These are phyloP conservation scores for Coenobita brevimanus DNA, from an alignment of 1,140 invertebrate genomes.

Conservation along the genomic window DNA sequence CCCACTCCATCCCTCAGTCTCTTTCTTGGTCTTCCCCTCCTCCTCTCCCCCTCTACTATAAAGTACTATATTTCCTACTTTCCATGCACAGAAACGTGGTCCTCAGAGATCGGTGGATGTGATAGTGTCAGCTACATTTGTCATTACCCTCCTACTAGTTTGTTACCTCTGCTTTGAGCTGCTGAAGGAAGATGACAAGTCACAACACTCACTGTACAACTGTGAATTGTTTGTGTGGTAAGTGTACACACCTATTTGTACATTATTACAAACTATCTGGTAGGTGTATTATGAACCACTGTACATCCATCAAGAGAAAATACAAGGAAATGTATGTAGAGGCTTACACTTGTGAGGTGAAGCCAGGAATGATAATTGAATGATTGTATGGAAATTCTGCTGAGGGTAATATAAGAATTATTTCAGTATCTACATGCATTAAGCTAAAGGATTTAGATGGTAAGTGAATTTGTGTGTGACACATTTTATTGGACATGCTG, in stretches of 20 bases:
- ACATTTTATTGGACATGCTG: too few species aligned
- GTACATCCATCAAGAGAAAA: too few species aligned
- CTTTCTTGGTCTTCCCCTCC: too few species aligned
- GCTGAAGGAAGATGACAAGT: conserved; percentile 78
- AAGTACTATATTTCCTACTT: background rate
- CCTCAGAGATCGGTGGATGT: conserved; percentile 96
- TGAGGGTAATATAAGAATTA: background rate
- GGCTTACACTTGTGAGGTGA: too few species aligned
- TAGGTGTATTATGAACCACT: too few species aligned
- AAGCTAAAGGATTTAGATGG: too few species aligned
- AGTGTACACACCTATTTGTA: too few species aligned
- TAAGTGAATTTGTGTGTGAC: too few species aligned
- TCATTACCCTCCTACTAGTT: conserved; percentile 87
- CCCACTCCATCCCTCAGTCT: too few species aligned
- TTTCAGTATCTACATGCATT: conserved; percentile 73
- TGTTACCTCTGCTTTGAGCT: conserved; percentile 93
- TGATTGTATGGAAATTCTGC: background rate
- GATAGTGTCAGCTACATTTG: conserved; percentile 94
- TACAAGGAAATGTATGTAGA: too few species aligned
- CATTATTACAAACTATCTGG: too few species aligned
- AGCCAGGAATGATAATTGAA: background rate
- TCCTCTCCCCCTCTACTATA: too few species aligned
- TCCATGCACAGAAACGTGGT: conserved; percentile 84
- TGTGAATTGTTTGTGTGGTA: conserved; percentile 57
- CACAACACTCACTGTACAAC: conserved; percentile 44